These are phyloP conservation scores for Sipunculus nudus DNA, from an alignment of 2,888 invertebrate genomes.

Conservation along the genomic window DNA sequence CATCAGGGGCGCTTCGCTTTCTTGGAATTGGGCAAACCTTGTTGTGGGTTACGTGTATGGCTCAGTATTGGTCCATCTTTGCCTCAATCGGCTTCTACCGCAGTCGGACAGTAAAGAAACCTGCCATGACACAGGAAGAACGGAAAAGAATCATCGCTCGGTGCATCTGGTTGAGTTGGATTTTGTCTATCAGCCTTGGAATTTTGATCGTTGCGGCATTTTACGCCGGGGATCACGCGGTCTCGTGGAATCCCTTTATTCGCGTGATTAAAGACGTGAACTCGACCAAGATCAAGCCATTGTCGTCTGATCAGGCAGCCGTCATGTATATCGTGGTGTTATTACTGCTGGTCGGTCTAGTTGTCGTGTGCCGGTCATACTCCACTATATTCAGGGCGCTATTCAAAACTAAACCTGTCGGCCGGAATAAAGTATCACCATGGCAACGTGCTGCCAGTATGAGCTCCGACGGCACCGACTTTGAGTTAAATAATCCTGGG, in stretches of 20 bases:
- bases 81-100: slow-evolving; percentile 55
- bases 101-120: slow-evolving; percentile 46
- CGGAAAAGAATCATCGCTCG: slow-evolving; percentile 52
- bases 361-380: slow-evolving; percentile 47
- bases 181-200: slow-evolving; percentile 47
- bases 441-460: slow-evolving; percentile 40
- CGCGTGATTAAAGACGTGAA: neutral
- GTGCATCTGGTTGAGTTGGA: slow-evolving; percentile 51
- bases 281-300: neutral
- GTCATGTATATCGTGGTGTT: slow-evolving; percentile 44
- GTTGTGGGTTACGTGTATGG: slow-evolving; percentile 46
- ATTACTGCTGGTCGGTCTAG: slow-evolving; percentile 42
- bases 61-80: slow-evolving; percentile 59
- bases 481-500: neutral
- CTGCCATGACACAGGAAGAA: slow-evolving; percentile 43
- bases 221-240: slow-evolving; percentile 29
- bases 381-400: slow-evolving; percentile 46
- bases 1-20: slow-evolving; percentile 18
- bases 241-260: slow-evolving; percentile 31
- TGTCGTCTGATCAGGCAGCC: slow-evolving; percentile 1
- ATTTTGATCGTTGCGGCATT: slow-evolving; percentile 47
- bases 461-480: slow-evolving; percentile 42
- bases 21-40: slow-evolving; percentile 53
- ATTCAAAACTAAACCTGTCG: slow-evolving; percentile 37
- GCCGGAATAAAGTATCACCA: slow-evolving; percentile 49